Evolutionary conservation across 2,888 invertebrate species (phyloP), one percentile per base, ranked within the genome.

Genomic region (Dimorphilus gyrociliatus): DNA sequence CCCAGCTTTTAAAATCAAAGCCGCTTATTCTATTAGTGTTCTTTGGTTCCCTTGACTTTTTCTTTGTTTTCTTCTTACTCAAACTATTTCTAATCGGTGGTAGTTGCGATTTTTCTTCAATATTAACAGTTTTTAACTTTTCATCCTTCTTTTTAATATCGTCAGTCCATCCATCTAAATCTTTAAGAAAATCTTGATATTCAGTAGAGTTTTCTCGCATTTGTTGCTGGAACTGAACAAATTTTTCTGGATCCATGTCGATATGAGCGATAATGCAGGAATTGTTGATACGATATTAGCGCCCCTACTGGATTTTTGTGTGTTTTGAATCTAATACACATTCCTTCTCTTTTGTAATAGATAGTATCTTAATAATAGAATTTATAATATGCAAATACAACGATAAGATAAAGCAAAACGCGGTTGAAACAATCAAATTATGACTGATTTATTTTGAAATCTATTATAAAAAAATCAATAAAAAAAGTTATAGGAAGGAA

Each of bases 1-100:
- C 78, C 80, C 80, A 81, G 27, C 74, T 67, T 19, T 65, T 45
- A 60, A 79, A 80, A 60, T 80, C 77, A 31, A 65, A 69, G 0
- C 72, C 63, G 33, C 66, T 60, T 21, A 76, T 74, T 42, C 70
- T 64, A 41, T 69, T 47, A 19, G 36, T 38, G 34, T 57, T 55
- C 25, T 41, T 40, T 2, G 27, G 29, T 19, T 32, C 34, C n/a
- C 30, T 35, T n/a, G 25, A 47, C 25, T 46, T 47, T 34, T 46
- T 54, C 36, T 51, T 55, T 30, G 47, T 46, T 34, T 50, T 52
- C 35, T 55, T 57, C 34, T 50, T 51, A 5, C 47, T 38, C 4
- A 53, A 33, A 30, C 52, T 53, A 39, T 58, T 58, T 37, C 58
- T 41, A 2, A 58, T 51, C 15, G 55, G 55, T 25, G 58, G 58